Base-by-base conservation (phyloP, 2,113 vertebrate genomes). In the Stegastes partitus region DNA sequence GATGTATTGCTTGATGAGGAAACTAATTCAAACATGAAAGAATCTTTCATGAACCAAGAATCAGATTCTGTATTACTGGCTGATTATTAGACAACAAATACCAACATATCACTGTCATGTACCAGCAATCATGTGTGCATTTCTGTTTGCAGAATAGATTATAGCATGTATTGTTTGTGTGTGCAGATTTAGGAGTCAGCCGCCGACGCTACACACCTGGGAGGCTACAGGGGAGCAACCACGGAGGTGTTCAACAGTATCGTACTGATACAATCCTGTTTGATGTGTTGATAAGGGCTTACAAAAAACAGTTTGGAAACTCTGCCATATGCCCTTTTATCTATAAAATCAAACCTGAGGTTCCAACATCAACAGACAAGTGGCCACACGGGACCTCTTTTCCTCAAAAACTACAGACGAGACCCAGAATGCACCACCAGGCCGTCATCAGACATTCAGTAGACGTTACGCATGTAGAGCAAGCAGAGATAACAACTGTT, bases 221-320 rank as follows among this genome's bases (percentile, higher is more conserved):
- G 47, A 50, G 19, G 19, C 8, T n/a, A 21, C n/a, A n/a, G 47
- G 16, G 18, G 19, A n/a, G 16, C 5, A 50, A 50, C 18, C 18
- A 8, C 11, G 3, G 19, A 26, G 37, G 6, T 68, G n/a, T 2
- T 28, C 5, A 3, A 18, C 18, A 50, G n/a, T 6, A 14, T 4
- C 3, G 12, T 12, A 15, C 39, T 42, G 2, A 42, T 12, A 42
- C 39, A 3, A 42, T 42, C 39, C 39, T 53, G 31, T 67, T 53
- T 67, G 64, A 53, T 67, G 31, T 53, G 28, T 39, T 53, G 39
- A 3, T 14, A 15, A 53, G 64, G 14, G 21, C 49, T 26, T n/a
- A n/a, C n/a, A 11, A 19, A 15, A 23, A 67, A 39, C 49, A 25
- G 28, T 51, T 66, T 66, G n/a, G 64, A 28, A 66, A 37, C 12